Percentiles rank a stretch among this genome's conserved stretches.
These are phyloP conservation scores for Anarsia innoxiella DNA, from an alignment of 2,888 invertebrate species.

Conservation along the genomic window DNA sequence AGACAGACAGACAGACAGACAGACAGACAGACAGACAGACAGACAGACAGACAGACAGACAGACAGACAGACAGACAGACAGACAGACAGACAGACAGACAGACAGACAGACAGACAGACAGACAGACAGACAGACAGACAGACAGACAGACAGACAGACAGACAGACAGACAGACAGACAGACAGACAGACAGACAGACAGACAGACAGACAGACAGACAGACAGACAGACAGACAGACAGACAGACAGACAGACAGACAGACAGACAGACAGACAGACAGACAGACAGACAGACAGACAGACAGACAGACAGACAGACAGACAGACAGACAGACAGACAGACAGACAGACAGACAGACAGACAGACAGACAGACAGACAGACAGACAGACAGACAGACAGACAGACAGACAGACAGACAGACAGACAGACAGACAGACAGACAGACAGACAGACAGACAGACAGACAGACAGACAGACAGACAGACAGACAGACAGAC, in stretches of 20 bases:
- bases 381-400: slow-evolving; percentile 6
- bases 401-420: slow-evolving; percentile 6
- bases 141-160: slow-evolving; percentile 6
- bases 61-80: slow-evolving; percentile 6
- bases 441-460: slow-evolving; percentile 6
- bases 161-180: slow-evolving; percentile 6
- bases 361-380: slow-evolving; percentile 6
- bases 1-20: slow-evolving; percentile 6
- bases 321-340: slow-evolving; percentile 6
- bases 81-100: slow-evolving; percentile 6
- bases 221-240: slow-evolving; percentile 6
- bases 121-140: slow-evolving; percentile 6
- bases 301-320: slow-evolving; percentile 6
- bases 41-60: slow-evolving; percentile 6
- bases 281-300: slow-evolving; percentile 6
- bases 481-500: slow-evolving; percentile 6
- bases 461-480: slow-evolving; percentile 5
- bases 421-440: slow-evolving; percentile 6
- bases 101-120: slow-evolving; percentile 5
- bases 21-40: slow-evolving; percentile 6
- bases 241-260: slow-evolving; percentile 6
- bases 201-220: slow-evolving; percentile 6
- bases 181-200: slow-evolving; percentile 6
- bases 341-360: slow-evolving; percentile 6
- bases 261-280: slow-evolving; percentile 6